phyloP scores from a whole-genome alignment of 2,113 vertebrate species.

The Sisor rabdophorus region DNA sequence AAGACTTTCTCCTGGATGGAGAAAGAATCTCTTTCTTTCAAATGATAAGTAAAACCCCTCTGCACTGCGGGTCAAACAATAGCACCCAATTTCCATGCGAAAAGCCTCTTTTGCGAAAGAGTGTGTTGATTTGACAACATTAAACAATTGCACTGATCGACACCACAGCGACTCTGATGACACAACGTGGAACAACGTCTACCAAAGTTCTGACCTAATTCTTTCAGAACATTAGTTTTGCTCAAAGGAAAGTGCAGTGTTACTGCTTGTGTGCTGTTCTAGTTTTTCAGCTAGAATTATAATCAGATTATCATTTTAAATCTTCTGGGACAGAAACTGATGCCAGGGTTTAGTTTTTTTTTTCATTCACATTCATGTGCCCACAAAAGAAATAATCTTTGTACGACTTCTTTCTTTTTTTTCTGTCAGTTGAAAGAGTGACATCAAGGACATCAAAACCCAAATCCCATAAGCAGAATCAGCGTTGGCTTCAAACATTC shows the following conservation, averaged over 20 bases:
- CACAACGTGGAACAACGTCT: not conserved
- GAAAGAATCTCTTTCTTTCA: slow-evolving; percentile 8
- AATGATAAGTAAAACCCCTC: not conserved
- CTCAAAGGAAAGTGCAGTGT: not conserved
- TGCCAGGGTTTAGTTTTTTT: not conserved
- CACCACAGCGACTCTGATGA: not conserved
- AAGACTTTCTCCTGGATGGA: not conserved
- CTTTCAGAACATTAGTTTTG: not conserved
- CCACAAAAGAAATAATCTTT: slow-evolving; percentile 1
- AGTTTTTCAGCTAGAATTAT: not conserved
- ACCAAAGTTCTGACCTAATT: not conserved
- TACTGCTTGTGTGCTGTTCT: not conserved
- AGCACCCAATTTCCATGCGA: slow-evolving; percentile 13
- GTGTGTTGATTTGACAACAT: not conserved
- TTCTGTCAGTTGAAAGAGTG: slow-evolving; percentile 11
- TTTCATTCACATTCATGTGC: not conserved
- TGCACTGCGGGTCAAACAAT: not conserved
- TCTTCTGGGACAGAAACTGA: not conserved
- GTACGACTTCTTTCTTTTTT: too few species aligned
- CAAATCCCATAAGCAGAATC: not conserved
- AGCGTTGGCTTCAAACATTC: not conserved
- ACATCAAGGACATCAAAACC: too few species aligned
- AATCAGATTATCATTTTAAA: slow-evolving; percentile 2
- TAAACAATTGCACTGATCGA: not conserved
- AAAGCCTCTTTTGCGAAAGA: slow-evolving; percentile 27